Conservation (phyloP, 2,888 invertebrate genomes). For the Drosophila quinaria region DNA sequence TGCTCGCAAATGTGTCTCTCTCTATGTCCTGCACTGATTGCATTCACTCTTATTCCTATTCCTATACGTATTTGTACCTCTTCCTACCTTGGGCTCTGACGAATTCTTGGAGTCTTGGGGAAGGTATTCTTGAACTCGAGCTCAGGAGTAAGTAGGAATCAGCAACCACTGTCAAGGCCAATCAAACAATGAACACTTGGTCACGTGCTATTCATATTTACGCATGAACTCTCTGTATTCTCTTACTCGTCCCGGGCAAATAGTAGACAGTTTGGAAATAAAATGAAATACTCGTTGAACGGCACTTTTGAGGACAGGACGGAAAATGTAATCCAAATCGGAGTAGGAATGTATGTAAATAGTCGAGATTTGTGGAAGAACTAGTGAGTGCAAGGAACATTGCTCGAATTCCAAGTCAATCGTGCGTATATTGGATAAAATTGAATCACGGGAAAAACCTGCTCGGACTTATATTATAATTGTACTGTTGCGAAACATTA, state of each 20-base stretch:
- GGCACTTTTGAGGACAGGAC: background rate
- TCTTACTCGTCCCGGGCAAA: constrained; percentile 3
- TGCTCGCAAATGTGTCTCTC: too few species aligned
- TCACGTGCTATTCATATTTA: constrained; percentile 54
- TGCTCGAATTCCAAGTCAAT: constrained; percentile 19
- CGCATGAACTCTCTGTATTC: constrained; percentile 41
- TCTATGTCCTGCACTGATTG: background rate
- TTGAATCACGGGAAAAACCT: constrained; percentile 15
- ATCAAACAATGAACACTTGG: constrained; percentile 33
- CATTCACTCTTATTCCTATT: background rate
- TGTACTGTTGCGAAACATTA: background rate
- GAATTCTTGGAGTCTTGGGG: too few species aligned
- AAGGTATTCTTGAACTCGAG: background rate
- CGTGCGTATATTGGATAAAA: constrained; percentile 41
- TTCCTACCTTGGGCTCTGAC: background rate
- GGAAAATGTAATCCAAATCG: constrained; percentile 15
- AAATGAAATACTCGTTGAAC: constrained; percentile 27
- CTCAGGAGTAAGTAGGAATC: background rate
- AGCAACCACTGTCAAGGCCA: constrained; percentile 10
- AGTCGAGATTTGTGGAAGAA: constrained; percentile 1
- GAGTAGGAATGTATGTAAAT: constrained; percentile 9
- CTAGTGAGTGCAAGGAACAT: background rate
- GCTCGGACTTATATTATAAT: background rate
- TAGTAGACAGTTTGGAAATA: constrained; percentile 1
- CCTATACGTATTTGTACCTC: background rate